Percentiles rank a stretch among this genome's conserved stretches.
These are phyloP conservation scores for Chymomyza costata DNA, from an alignment of 1,140 invertebrate genomes.

Conservation along the genomic window DNA sequence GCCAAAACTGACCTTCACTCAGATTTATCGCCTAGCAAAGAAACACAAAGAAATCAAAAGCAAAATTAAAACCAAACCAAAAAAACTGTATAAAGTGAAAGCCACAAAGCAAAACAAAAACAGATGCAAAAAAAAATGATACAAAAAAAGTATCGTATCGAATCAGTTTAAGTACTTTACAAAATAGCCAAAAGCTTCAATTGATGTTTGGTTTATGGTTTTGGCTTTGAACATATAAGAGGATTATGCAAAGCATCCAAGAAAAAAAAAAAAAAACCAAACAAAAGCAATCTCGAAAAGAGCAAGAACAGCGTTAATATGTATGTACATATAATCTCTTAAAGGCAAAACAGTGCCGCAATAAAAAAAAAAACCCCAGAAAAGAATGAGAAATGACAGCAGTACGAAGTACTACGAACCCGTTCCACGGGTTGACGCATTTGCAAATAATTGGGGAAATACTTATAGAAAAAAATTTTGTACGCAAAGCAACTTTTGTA, in stretches of 20 bases:
- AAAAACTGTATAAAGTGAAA: too few relatives aligned
- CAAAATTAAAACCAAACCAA: too few relatives aligned
- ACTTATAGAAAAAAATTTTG: constrained; percentile 19
- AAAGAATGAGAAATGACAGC: not conserved
- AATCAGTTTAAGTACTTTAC: constrained; percentile 25
- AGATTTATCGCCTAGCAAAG: constrained; percentile 31
- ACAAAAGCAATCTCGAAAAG: not conserved
- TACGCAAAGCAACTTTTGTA: too few relatives aligned
- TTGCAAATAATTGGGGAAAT: constrained; percentile 37
- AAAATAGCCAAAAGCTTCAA: constrained; percentile 26
- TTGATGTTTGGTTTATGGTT: constrained; percentile 44
- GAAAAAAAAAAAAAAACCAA: constrained; percentile 17
- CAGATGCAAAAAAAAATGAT: too few relatives aligned
- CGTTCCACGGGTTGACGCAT: constrained; percentile 24
- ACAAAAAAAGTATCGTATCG: too few relatives aligned
- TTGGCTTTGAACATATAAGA: constrained; percentile 27
- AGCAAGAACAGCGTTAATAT: too few relatives aligned
- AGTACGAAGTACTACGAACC: constrained; percentile 1
- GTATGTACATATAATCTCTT: too few relatives aligned
- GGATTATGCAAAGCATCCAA: constrained; percentile 54
- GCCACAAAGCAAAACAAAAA: constrained; percentile 11
- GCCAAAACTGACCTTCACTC: constrained; percentile 26
- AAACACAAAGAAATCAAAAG: constrained; percentile 3
- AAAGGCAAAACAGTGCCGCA: not conserved
- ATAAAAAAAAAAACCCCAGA: not conserved